Percentiles rank a stretch among this genome's conserved stretches.
Conservation (phyloP, 2,113 vertebrate species). For the Plestiodon gilberti region DNA sequence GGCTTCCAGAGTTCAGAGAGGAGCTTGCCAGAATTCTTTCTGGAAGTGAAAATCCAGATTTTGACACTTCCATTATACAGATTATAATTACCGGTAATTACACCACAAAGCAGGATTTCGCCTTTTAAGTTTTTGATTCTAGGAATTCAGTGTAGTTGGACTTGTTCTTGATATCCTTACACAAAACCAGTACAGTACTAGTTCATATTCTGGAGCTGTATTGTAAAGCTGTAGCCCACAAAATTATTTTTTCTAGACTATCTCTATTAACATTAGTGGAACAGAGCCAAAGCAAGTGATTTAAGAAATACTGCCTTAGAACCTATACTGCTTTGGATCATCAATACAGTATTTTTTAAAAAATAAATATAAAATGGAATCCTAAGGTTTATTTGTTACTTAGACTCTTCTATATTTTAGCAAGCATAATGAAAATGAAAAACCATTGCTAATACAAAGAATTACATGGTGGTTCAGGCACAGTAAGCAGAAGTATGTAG, state of each 20-base stretch:
- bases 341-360: not conserved
- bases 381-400: not conserved
- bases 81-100: too few species aligned
- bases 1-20: too few species aligned
- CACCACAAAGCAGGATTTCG: too few species aligned
- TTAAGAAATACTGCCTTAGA: not conserved
- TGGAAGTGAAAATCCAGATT: too few species aligned
- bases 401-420: not conserved
- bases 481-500: constrained; percentile 23
- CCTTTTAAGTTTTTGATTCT: too few species aligned
- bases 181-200: not conserved
- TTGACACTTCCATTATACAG: too few species aligned
- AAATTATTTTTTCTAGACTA: not conserved
- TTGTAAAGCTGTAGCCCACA: too few species aligned
- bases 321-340: not conserved
- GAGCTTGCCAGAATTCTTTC: too few species aligned
- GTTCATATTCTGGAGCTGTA: not conserved
- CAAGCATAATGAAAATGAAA: not conserved
- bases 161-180: not conserved
- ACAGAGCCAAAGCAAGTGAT: not conserved
- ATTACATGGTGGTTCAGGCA: not conserved
- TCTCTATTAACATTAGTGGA: not conserved
- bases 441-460: constrained; percentile 18
- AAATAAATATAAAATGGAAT: not conserved
- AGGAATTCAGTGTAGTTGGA: too few species aligned